Percentiles rank a stretch among this genome's conserved stretches.
Conservation (phyloP, 2,797 vertebrate genomes). For the Geotrypetes seraphini region DNA sequence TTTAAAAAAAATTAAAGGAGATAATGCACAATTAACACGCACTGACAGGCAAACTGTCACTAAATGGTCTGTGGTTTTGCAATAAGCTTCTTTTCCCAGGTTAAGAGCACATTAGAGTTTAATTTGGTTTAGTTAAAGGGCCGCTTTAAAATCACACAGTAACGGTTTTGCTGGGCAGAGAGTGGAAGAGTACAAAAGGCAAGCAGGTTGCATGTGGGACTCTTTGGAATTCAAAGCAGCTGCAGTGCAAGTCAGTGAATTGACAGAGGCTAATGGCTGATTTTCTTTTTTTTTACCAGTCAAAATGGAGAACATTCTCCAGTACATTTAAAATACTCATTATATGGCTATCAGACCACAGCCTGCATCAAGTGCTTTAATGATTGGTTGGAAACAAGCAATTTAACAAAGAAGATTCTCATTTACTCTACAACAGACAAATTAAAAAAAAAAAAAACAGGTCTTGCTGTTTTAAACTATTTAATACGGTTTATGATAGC, state of each 20-base stretch:
- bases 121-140: no score
- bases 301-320: constrained; percentile 7
- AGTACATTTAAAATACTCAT: constrained; percentile 19
- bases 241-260: constrained; percentile 6
- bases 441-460: neutral
- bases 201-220: no score
- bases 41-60: no score
- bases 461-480: constrained; percentile 23
- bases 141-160: no score
- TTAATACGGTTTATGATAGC: constrained; percentile 23
- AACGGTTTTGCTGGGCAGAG: no score
- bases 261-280: neutral
- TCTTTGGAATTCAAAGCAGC: constrained; percentile 1
- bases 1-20: no score
- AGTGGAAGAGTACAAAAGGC: no score
- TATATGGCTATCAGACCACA: constrained; percentile 1
- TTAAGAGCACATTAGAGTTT: no score
- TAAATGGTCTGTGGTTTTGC: no score
- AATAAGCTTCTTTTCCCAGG: no score
- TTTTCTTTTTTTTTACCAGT: neutral
- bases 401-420: constrained; percentile 17
- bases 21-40: no score
- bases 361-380: constrained; percentile 15
- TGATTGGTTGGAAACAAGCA: constrained; percentile 21
- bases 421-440: constrained; percentile 19